A percentile compares a stretch with the other conserved stretches of the same genome.
phyloP scores from a whole-genome alignment of 2,113 vertebrate genomes.

The Leptocoma aspasia region DNA sequence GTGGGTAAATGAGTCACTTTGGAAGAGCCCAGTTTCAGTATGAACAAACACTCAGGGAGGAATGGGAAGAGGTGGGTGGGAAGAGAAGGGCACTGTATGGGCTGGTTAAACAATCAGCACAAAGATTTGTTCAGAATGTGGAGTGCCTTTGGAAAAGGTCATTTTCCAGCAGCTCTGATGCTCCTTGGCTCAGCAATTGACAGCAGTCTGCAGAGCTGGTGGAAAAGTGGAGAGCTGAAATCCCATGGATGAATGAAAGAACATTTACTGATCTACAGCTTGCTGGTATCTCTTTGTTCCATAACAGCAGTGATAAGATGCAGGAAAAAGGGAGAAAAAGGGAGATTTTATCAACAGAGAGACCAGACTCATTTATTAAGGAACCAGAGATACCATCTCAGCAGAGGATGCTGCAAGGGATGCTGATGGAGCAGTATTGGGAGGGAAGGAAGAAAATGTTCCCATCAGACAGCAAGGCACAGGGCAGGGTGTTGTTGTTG shows the following conservation, averaged over 20 bases:
- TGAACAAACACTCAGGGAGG: neutral
- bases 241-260: slow-evolving; percentile 24
- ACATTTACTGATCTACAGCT: slow-evolving; percentile 20
- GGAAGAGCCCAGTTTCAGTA: neutral
- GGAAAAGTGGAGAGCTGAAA: slow-evolving; percentile 41
- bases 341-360: slow-evolving; percentile 61
- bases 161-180: neutral
- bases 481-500: too few relatives aligned
- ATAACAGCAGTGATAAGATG: slow-evolving; percentile 50
- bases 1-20: neutral
- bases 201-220: neutral
- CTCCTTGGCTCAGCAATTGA: neutral
- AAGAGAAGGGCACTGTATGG: neutral
- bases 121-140: neutral
- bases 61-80: neutral
- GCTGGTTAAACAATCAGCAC: neutral
- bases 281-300: slow-evolving; percentile 61
- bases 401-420: slow-evolving; percentile 23
- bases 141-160: slow-evolving; percentile 44
- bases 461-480: neutral
- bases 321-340: slow-evolving; percentile 60
- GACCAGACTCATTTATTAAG: slow-evolving; percentile 67
- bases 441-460: neutral
- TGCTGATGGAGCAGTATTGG: neutral
- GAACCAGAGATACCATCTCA: slow-evolving; percentile 43